phyloP scores from a whole-genome alignment of 2,113 vertebrate genomes.

The Cervus canadensis region DNA sequence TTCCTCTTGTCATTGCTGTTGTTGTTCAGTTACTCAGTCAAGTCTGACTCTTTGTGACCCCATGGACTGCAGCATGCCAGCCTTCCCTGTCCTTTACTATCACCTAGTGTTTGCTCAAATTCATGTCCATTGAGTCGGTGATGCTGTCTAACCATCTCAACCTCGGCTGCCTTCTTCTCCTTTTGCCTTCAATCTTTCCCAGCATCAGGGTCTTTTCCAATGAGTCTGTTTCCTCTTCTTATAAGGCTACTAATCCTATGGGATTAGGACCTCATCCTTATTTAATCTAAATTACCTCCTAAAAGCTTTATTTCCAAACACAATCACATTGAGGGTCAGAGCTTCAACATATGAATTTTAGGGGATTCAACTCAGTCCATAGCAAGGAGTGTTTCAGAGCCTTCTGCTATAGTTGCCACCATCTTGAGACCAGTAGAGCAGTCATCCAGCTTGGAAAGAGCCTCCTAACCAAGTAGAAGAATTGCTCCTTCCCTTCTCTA shows the following conservation, averaged over 20 bases:
- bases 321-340: not conserved
- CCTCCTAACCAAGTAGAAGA: not conserved
- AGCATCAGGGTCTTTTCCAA: not conserved
- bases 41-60: not conserved
- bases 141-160: not conserved
- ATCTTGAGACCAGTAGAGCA: not conserved
- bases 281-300: not conserved
- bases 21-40: not conserved
- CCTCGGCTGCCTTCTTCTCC: not conserved
- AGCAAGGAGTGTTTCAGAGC: not conserved
- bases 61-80: not conserved
- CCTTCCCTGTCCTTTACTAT: not conserved
- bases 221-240: not conserved
- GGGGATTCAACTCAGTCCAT: not conserved
- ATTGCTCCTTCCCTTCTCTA: not conserved
- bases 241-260: not conserved
- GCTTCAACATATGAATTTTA: not conserved
- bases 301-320: not conserved
- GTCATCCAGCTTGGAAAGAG: not conserved
- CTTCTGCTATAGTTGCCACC: not conserved
- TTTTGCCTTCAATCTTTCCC: not conserved
- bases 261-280: not conserved
- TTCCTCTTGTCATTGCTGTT: not conserved
- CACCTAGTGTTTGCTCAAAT: not conserved
- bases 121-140: not conserved